These are phyloP conservation scores for Drosophila multiciliata DNA, from an alignment of 2,888 invertebrate genomes.

Conservation along the genomic window DNA sequence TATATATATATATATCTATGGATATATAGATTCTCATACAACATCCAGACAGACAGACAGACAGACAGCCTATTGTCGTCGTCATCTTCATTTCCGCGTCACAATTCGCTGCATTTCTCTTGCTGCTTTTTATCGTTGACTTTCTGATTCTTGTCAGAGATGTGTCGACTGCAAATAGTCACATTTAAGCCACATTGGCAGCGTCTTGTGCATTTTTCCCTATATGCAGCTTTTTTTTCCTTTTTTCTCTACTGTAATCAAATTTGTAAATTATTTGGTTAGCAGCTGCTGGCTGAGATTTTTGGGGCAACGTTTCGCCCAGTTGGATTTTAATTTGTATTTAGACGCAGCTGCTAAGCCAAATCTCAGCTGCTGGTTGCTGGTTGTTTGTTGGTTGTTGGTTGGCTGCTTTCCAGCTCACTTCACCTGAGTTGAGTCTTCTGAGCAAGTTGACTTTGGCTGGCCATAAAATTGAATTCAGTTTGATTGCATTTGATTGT, in stretches of 20 bases:
- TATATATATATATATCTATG: background rate
- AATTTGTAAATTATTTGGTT: conserved; percentile 67
- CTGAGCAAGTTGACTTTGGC: conserved; percentile 50
- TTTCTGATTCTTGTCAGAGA: conserved; percentile 35
- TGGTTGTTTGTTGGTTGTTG: conserved; percentile 20
- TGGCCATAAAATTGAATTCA: conserved; percentile 75
- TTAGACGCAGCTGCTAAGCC: conserved; percentile 63
- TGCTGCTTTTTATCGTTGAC: conserved; percentile 19
- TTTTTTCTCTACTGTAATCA: conserved; percentile 55
- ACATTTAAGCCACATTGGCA: conserved; percentile 28
- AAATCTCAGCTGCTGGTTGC: conserved; percentile 34
- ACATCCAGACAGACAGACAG: conserved; percentile 14
- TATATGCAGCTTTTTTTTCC: background rate
- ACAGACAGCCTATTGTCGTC: conserved; percentile 25
- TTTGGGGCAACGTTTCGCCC: conserved; percentile 36
- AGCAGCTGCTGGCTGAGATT: conserved; percentile 27
- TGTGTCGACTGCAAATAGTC: conserved; percentile 27
- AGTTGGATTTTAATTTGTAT: conserved; percentile 67
- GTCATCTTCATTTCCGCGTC: conserved; percentile 53
- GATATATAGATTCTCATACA: conserved; percentile 8
- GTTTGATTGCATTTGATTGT: conserved; percentile 81
- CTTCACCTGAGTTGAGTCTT: conserved; percentile 70
- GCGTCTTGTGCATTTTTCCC: conserved; percentile 28
- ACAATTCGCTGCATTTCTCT: conserved; percentile 68
- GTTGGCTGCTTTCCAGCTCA: conserved; percentile 62